Percentiles rank a stretch among this genome's conserved stretches.
These are phyloP conservation scores for Cyanoderma ruficeps DNA, from an alignment of 2,113 vertebrate species.

Conservation along the genomic window DNA sequence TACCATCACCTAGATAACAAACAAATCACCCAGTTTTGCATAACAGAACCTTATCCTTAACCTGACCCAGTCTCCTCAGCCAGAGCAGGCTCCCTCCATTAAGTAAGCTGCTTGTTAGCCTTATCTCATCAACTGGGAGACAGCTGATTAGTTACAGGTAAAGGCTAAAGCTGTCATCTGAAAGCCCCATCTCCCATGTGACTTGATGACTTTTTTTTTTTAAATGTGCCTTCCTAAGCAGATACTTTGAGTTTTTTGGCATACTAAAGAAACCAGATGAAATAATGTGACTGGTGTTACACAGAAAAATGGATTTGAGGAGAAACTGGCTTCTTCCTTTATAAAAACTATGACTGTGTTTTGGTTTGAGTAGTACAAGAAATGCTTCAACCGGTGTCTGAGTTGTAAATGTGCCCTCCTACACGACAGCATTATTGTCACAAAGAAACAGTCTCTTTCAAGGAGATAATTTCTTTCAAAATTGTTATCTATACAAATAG, in stretches of 20 bases:
- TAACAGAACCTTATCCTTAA: conserved; percentile 7
- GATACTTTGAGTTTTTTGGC: neutral
- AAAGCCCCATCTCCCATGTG: neutral
- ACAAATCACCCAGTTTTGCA: neutral
- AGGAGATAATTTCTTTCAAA: neutral
- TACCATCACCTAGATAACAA: neutral
- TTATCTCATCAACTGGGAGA: conserved; percentile 45
- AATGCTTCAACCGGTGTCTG: neutral
- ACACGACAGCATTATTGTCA: neutral
- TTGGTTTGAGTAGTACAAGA: neutral
- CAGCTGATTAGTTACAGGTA: conserved; percentile 48
- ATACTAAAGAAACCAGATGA: neutral
- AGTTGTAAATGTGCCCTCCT: neutral
- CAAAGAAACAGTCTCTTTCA: neutral
- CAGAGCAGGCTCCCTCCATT: neutral
- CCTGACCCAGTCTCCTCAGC: neutral
- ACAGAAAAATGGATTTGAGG: neutral
- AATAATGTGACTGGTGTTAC: neutral
- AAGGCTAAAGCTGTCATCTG: neutral
- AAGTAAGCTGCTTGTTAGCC: conserved; percentile 62
- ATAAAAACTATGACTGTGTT: neutral
- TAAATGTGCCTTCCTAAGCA: neutral
- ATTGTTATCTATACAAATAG: neutral
- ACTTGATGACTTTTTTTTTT: neutral
- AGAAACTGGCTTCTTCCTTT: neutral